Evolutionary conservation across 2,888 invertebrate species (phyloP).

Genomic region (Lasioglossum morio): DNA sequence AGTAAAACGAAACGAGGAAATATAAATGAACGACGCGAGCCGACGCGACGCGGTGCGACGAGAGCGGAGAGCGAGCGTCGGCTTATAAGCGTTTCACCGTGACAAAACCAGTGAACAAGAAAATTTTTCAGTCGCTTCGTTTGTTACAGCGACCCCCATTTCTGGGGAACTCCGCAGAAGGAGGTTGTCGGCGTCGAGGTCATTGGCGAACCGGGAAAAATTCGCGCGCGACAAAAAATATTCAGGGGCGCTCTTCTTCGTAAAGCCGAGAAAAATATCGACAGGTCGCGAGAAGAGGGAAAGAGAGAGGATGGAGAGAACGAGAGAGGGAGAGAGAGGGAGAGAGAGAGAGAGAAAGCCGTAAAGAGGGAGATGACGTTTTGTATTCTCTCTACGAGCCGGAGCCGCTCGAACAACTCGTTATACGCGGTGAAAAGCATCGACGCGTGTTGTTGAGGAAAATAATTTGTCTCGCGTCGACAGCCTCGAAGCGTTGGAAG

Average conservation of each 20-base stretch:
- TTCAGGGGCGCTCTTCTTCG: conserved; percentile 35
- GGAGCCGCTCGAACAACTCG: conserved; percentile 62
- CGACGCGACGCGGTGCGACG: neutral
- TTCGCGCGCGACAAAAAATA: conserved; percentile 51
- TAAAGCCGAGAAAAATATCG: conserved; percentile 55
- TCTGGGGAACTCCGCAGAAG: neutral
- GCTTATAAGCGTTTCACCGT: neutral
- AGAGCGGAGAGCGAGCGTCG: neutral
- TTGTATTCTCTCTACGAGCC: conserved; percentile 53
- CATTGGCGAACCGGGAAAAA: conserved; percentile 46
- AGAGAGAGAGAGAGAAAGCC: neutral
- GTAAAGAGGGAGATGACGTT: conserved; percentile 37
- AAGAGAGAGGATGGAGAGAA: neutral
- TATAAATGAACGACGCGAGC: neutral
- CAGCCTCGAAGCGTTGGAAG: conserved; percentile 60
- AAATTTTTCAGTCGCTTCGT: conserved; percentile 18
- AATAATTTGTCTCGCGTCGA: conserved; percentile 72
- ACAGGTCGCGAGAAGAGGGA: conserved; percentile 21
- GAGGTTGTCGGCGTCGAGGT: conserved; percentile 46
- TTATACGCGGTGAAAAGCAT: conserved; percentile 65
- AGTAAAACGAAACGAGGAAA: conserved; percentile 10
- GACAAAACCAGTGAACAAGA: neutral
- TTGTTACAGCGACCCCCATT: neutral
- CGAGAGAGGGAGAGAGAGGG: neutral
- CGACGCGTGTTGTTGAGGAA: conserved; percentile 66